Base-by-base conservation (phyloP, 2,113 vertebrate genomes). In the Cervus canadensis region DNA sequence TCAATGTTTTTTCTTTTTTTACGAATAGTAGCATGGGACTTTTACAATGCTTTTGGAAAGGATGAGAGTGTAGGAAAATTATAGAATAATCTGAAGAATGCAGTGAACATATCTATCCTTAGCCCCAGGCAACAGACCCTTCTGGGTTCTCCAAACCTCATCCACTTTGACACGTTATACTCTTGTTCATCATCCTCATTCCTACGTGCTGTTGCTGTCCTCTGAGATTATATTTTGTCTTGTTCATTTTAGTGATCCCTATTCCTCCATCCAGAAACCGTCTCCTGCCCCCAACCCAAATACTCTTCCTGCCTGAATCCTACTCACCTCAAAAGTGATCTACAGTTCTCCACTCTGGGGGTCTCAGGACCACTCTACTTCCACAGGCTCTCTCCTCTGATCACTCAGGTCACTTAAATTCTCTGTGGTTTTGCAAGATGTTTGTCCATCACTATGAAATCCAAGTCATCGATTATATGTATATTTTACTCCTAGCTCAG, bases 361-460 rank as follows among this genome's bases (percentile, higher is more conserved):
- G 9, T 25, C 16, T 48, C 15, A 28, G 2, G 2, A 2, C 4
- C 26, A 2, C 26, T 13, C 0, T 2, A 1, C 25, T 14, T 48
- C 36, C 17, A n/a, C 7, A 10, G 30, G 6, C 3, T 50, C 59
- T 92, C 3, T 59, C 30, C 7, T 92, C 25, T 36, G 11, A 36
- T 86, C 26, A 45, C 13, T 23, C 16, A 71, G 50, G 48, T 4
- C 12, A 28, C 15, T 54, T 82, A 17, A 26, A 8, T 82, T 50
- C n/a, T 16, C 15, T 28, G 6, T 30, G 15, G 11, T 33, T 94
- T 96, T 76, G 19, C 36, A 95, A 85, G 45, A 4, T 6, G 45
- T 7, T 2, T 62, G 9, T 52, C 2, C 15, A n/a, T 59, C 21
- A 50, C 17, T 21, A 7, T 12, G 2, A 5, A 57, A 33, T 74